phyloP scores from a whole-genome alignment of 2,797 vertebrate species.

The Paedocypris micromegethes region DNA sequence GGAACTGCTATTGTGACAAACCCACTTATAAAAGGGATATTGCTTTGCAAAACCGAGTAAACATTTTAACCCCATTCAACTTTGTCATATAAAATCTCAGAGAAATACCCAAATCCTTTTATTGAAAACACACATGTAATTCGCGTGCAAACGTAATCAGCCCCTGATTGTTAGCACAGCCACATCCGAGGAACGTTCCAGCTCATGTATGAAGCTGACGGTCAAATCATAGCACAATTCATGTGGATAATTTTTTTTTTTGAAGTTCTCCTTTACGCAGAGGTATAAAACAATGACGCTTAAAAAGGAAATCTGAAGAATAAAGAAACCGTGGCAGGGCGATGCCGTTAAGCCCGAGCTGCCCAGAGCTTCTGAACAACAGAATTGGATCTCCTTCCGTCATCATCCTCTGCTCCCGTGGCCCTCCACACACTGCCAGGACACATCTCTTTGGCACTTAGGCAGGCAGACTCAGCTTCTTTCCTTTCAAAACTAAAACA shows the following conservation, averaged over 20 bases:
- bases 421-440: slow-evolving; percentile 68
- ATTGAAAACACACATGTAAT: slow-evolving; percentile 63
- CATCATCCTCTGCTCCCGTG: slow-evolving; percentile 75
- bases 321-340: slow-evolving; percentile 42
- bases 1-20: slow-evolving; percentile 26
- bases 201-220: slow-evolving; percentile 51
- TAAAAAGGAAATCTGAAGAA: slow-evolving; percentile 86
- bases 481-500: slow-evolving; percentile 90
- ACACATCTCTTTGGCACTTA: slow-evolving; percentile 83
- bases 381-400: slow-evolving; percentile 75
- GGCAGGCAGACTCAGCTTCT: slow-evolving; percentile 98
- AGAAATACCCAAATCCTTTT: slow-evolving; percentile 48
- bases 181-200: slow-evolving; percentile 58
- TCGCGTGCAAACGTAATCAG: slow-evolving; percentile 58
- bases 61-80: slow-evolving; percentile 24
- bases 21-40: slow-evolving; percentile 52
- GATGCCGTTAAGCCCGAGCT: slow-evolving; percentile 63
- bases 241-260: slow-evolving; percentile 87
- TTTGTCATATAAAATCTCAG: slow-evolving; percentile 23
- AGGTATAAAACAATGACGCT: slow-evolving; percentile 90
- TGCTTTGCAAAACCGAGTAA: slow-evolving; percentile 28
- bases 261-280: slow-evolving; percentile 87
- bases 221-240: slow-evolving; percentile 72
- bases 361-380: slow-evolving; percentile 64
- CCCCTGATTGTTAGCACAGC: slow-evolving; percentile 58